A percentile compares a stretch with the other conserved stretches of the same genome.
phyloP scores from a whole-genome alignment of 2,113 vertebrate species.

The Xenus cinereus region DNA sequence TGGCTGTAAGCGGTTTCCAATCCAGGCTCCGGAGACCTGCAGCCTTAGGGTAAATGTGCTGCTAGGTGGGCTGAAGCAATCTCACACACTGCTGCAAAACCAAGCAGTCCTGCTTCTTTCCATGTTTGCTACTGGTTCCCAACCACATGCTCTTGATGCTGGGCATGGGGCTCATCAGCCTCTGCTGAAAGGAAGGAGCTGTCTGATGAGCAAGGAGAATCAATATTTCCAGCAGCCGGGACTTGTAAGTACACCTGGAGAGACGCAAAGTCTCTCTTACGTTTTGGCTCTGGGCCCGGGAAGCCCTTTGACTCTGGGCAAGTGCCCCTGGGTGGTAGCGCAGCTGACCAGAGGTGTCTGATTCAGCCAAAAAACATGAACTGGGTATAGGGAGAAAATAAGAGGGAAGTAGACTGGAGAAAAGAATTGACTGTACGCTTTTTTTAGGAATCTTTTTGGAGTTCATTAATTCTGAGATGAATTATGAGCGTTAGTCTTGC shows the following conservation, averaged over 20 bases:
- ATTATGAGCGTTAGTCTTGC: not conserved
- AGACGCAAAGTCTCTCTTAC: not conserved
- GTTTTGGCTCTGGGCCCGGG: not conserved
- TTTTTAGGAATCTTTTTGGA: not conserved
- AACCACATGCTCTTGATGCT: not conserved
- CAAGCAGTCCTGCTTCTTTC: not conserved
- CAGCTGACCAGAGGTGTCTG: not conserved
- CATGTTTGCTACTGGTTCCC: not conserved
- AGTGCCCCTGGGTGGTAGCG: not conserved
- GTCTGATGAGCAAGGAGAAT: not conserved
- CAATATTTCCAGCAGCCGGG: not conserved
- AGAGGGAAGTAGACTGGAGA: constrained; percentile 9
- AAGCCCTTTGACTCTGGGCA: not conserved
- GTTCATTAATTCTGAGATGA: constrained; percentile 28
- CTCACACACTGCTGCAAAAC: not conserved
- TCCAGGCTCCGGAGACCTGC: not conserved
- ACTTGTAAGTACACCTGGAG: not conserved
- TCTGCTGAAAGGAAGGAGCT: not conserved
- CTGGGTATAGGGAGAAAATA: not conserved
- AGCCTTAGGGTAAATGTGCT: not conserved
- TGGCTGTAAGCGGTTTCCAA: not conserved
- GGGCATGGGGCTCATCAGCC: not conserved
- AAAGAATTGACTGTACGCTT: not conserved
- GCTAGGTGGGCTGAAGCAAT: too few species aligned
- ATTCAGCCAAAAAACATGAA: constrained; percentile 33